Evolutionary conservation across 2,888 invertebrate species (phyloP), one percentile per base, ranked within the genome.

Genomic region (Drosophila prostipennis): DNA sequence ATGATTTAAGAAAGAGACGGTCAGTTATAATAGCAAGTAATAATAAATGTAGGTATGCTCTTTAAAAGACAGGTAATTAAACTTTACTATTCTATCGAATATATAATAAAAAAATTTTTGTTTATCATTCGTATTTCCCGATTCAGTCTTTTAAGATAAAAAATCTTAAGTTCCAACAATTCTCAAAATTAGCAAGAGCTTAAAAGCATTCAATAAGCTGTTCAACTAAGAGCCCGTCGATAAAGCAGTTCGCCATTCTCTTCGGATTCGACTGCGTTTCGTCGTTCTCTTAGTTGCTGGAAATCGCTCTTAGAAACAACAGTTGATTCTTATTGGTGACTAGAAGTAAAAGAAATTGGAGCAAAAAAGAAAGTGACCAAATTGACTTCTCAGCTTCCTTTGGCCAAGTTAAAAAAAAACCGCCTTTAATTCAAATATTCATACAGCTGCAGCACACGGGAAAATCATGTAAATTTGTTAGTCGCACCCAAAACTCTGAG

Each of bases 171-270:
- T 4, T 26, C 3, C 4, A 26, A 26, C 1, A 26, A 5, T 26
- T 6, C 26, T 2, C 5, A 5, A 34, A 34, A 34, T 11, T 11
- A 34, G 1, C 34, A 5, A 34, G 11, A 11, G 11, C 11, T 34
- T 34, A 11, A 11, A 34, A 34, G 34, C 19, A 10, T 16, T 43
- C 2, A 19, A 10, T 37, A 64, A 64, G 43, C 57, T 48, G 37
- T 48, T n/a, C 40, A 2, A 1, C 13, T 34, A 23, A 57, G 42
- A 19, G 16, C 11, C 6, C 52, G 37, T 65, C 73, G 72, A 40
- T 65, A 73, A 72, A 46, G 72, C 72, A 73, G 72, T 72, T n/a
- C 10, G 0, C 1, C 2, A 14, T 11, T 39, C 68, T 69, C 69
- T 70, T 70, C 7, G 2, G 10, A 3, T 11, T 14, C 6, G 5